Base-by-base conservation (phyloP, 2,113 vertebrate species). In the Spea multiplicata region DNA sequence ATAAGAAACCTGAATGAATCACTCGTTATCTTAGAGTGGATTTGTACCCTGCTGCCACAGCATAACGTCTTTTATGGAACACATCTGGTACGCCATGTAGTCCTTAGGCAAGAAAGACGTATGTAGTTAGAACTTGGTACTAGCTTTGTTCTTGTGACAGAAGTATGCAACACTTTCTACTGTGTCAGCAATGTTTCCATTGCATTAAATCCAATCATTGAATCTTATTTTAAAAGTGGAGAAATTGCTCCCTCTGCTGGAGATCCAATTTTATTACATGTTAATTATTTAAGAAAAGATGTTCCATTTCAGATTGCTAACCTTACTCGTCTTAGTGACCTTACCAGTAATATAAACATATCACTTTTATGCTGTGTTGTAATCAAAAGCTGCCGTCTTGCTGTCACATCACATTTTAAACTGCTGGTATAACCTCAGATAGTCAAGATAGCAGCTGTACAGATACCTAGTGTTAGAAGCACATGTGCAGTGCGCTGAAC, bases 211-310 rank as follows among this genome's bases (percentile, higher is more conserved):
- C 44, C 64, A 65, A 49, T 10, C 30, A 30, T 8, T 30, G 8
- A 17, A 7, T 4, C 44, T 3, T n/a, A 5, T n/a, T 13, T 5
- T 5, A 78, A 64, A 1, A n/a, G 14, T 73, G 65, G 64, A 73
- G 46, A 17, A 67, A 73, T 16, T 53, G 12, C 53, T 45, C 78
- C 78, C 72, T 73, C 78, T 80, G 47, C 62, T 80, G 78, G 69
- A 5, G 3, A 47, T 44, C 1, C 9, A 4, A 30, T 44, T 8
- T 65, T 30, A 12, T 7, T 4, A 46, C 44, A 67, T 12, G 65
- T 44, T 30, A 30, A 30, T 30, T 30, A 30, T 30, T 30, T 1
- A 30, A 30, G 30, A 30, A 30, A 30, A 30, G 30, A 30, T 30
- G 30, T 30, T 30, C 30, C 30, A 30, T 30, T 30, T 30, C 30